Evolutionary conservation across 2,113 vertebrate genomes (phyloP), one percentile per base, ranked within the genome.

Genomic region (Saimiri boliviensis): DNA sequence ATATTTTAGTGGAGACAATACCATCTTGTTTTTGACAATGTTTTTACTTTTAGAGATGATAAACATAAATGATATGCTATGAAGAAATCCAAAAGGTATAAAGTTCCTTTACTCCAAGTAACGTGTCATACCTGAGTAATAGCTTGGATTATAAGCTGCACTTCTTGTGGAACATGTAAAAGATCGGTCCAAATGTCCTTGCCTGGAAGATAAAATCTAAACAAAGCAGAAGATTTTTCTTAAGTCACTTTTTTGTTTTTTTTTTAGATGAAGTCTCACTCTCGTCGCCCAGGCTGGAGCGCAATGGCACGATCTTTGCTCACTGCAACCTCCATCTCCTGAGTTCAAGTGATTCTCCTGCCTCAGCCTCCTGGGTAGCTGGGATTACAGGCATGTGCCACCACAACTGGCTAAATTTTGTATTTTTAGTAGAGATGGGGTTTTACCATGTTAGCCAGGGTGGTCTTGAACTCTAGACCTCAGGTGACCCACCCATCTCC

Each of bases 81-180:
- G 37, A 88, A 91, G 85, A 81, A 86, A 94, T 40, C 0, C 49
- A 2, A 76, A 71, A 79, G 17, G 32, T 16, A 9, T 42, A 49
- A 35, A 71, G 3, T 74, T 35, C 3, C 8, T 3, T 96, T 96
- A 97, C 27, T 96, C 76, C 92, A 97, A 95, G 93, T 37, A 96
- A 96, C 20, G 14, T 47, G 23, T 83, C 97, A 86, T 97, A 99
- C 99, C 99, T 82, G 99, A 97, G 97, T 98, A 98, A 45, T 98
- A 98, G 68, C 89, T 97, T 90, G 98, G 98, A 93, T 98, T 98
- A 91, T 98, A 99, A 86, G 98, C 98, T 5, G 98, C 71, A 35
- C 98, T 98, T 77, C 99, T 98, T 11, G 98, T 97, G 0, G 99
- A 99, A 95, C 99, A 98, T 32, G 98, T 95, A 49, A 99, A 99